phyloP scores from a whole-genome alignment of 2,797 vertebrate genomes.

The Silurus aristotelis region DNA sequence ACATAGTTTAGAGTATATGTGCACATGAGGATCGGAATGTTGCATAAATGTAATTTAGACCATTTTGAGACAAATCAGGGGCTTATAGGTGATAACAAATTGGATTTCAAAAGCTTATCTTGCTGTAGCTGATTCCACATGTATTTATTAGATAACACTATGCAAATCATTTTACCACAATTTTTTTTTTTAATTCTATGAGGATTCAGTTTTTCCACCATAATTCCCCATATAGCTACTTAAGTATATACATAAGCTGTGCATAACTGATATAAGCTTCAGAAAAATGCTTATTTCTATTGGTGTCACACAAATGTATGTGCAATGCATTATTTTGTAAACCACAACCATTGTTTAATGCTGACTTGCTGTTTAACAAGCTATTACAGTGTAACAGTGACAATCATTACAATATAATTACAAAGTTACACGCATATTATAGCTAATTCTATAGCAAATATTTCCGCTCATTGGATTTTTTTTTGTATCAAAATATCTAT shows the following conservation, averaged over 20 bases:
- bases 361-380: neutral
- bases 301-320: neutral
- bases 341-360: neutral
- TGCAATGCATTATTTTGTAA: neutral
- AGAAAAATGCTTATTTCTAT: neutral
- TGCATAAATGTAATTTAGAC: neutral
- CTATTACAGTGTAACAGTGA: neutral
- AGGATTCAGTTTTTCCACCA: neutral
- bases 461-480: too few species aligned
- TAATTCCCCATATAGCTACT: neutral
- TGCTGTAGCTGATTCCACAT: slow-evolving; percentile 6
- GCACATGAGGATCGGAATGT: neutral
- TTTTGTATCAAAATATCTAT: too few species aligned
- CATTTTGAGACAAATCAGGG: neutral
- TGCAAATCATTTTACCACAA: neutral
- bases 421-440: too few species aligned
- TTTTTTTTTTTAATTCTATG: neutral
- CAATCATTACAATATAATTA: neutral
- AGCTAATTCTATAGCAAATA: too few species aligned
- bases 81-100: neutral
- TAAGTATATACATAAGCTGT: neutral
- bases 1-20: neutral
- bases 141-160: neutral
- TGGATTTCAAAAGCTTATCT: neutral
- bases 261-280: neutral